phyloP scores from a whole-genome alignment of 2,888 invertebrate genomes.

The Danaus chrysippus region DNA sequence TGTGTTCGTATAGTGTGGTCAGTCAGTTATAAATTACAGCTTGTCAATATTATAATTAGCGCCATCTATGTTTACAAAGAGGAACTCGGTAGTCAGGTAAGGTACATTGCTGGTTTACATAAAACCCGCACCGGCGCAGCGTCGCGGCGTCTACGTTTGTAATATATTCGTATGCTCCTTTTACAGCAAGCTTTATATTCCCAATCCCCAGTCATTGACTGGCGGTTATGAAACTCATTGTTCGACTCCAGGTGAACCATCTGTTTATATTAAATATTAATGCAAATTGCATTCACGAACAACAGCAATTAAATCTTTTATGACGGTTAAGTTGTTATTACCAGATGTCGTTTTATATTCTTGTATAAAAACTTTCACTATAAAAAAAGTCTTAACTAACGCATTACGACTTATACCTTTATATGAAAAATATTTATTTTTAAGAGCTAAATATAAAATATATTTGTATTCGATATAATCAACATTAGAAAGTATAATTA shows the following conservation, averaged over 20 bases:
- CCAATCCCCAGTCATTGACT: constrained; percentile 15
- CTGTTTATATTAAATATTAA: constrained; percentile 22
- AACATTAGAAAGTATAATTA: not conserved
- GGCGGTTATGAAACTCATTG: constrained; percentile 26
- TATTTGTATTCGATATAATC: no score
- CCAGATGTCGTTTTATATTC: constrained; percentile 16
- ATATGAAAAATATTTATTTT: no score
- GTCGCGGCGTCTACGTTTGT: constrained; percentile 39
- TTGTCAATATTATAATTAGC: constrained; percentile 31
- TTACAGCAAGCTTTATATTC: constrained; percentile 22
- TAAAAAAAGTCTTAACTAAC: not conserved
- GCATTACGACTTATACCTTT: no score
- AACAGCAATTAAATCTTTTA: constrained; percentile 18
- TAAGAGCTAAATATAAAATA: no score
- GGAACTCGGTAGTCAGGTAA: constrained; percentile 49
- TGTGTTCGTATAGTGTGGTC: not conserved
- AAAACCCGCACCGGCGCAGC: constrained; percentile 34
- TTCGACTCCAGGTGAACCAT: constrained; percentile 20
- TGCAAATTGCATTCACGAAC: constrained; percentile 20
- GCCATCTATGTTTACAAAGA: constrained; percentile 55
- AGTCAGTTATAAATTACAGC: not conserved
- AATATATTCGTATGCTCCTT: constrained; percentile 24
- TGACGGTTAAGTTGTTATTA: constrained; percentile 8
- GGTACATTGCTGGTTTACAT: constrained; percentile 14
- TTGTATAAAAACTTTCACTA: constrained; percentile 9